Evolutionary conservation across 2,888 invertebrate species (phyloP).

Genomic region (Melanostoma scalare): DNA sequence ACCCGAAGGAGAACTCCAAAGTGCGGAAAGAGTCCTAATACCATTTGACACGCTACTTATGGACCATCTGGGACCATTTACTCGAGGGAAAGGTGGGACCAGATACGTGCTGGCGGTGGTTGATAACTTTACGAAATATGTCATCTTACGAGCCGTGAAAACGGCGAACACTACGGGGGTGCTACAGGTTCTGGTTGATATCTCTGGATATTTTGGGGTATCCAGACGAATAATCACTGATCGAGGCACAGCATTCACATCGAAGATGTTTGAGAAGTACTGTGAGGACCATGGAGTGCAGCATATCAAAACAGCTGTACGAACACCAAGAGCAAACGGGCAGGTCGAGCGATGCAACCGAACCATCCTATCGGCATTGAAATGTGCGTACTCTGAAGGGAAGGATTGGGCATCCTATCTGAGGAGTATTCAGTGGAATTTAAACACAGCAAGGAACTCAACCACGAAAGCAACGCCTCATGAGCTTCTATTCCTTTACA

Average conservation of each 20-base stretch:
- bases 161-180: constrained; percentile 41
- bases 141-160: constrained; percentile 14
- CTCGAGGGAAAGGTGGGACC: constrained; percentile 24
- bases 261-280: constrained; percentile 72
- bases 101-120: constrained; percentile 18
- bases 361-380: constrained; percentile 41
- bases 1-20: constrained; percentile 28
- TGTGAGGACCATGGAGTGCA: constrained; percentile 68
- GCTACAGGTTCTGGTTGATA: constrained; percentile 53
- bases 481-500: constrained; percentile 20
- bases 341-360: constrained; percentile 68
- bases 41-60: constrained; percentile 30
- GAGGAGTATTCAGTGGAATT: constrained; percentile 31
- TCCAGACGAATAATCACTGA: constrained; percentile 74
- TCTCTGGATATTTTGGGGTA: constrained; percentile 73
- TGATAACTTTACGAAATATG: constrained; percentile 39
- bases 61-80: constrained; percentile 38
- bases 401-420: constrained; percentile 43
- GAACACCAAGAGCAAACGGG: constrained; percentile 73
- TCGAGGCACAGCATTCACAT: constrained; percentile 74
- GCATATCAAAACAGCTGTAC: constrained; percentile 74
- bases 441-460: constrained; percentile 25
- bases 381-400: constrained; percentile 16
- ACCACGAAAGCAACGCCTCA: constrained; percentile 22
- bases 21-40: constrained; percentile 10